Evolutionary conservation across 1,140 invertebrate genomes (phyloP).

Genomic region (Eurytemora carolleeae): DNA sequence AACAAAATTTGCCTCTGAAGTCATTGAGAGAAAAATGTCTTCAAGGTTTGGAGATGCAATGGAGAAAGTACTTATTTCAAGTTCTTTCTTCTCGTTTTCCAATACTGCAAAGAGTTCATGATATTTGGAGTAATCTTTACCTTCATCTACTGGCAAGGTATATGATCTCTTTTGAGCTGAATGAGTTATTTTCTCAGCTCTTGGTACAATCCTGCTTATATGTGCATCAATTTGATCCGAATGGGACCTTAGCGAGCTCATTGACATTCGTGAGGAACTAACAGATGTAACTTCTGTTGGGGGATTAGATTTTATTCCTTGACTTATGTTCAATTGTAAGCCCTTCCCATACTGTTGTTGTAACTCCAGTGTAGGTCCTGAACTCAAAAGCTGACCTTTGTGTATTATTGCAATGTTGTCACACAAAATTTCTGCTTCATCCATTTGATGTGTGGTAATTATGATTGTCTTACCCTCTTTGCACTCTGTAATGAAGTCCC

Average conservation of each 20-base stretch:
- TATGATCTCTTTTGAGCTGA: constrained; percentile 31
- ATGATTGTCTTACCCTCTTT: constrained; percentile 38
- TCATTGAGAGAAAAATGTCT: constrained; percentile 23
- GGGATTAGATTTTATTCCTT: background rate
- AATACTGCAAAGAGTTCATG: constrained; percentile 29
- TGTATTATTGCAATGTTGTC: constrained; percentile 46
- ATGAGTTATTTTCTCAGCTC: constrained; percentile 27
- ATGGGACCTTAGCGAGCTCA: background rate
- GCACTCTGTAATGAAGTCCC: constrained; percentile 32
- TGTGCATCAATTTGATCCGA: constrained; percentile 18
- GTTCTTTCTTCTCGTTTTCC: constrained; percentile 26
- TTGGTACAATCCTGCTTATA: constrained; percentile 25
- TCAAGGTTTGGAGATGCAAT: constrained; percentile 39
- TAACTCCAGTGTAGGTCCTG: constrained; percentile 40
- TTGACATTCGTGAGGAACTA: background rate
- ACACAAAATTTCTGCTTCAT: constrained; percentile 38
- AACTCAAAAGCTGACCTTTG: constrained; percentile 37
- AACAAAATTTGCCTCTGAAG: background rate
- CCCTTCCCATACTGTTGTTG: constrained; percentile 38
- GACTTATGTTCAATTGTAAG: constrained; percentile 27
- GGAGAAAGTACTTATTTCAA: constrained; percentile 34
- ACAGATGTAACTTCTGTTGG: background rate
- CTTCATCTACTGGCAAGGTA: constrained; percentile 30
- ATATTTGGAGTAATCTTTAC: constrained; percentile 20
- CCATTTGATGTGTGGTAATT: constrained; percentile 41